These are phyloP conservation scores for Phymanthus crucifer DNA, from an alignment of 92 coral and sea anemone species.

Conservation along the genomic window DNA sequence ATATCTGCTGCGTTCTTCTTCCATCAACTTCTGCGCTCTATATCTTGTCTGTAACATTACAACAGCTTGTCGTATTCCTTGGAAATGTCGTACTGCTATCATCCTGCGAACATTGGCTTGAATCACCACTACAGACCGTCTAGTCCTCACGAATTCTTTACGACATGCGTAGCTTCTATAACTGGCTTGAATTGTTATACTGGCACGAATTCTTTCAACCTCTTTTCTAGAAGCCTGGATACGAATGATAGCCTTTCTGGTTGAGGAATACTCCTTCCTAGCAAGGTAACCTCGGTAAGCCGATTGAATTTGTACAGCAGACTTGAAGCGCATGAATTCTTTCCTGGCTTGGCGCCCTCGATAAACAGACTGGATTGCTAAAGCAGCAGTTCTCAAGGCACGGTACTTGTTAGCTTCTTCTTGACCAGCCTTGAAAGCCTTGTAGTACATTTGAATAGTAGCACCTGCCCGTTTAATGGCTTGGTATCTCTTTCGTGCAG, in stretches of 20 bases:
- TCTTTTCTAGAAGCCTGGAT: constrained; percentile 67
- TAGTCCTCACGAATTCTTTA: constrained; percentile 48
- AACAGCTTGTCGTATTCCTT: constrained; percentile 53
- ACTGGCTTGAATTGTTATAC: constrained; percentile 67
- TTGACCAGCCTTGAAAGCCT: constrained; percentile 46
- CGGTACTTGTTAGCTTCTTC: constrained; percentile 39
- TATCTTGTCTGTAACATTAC: constrained; percentile 59
- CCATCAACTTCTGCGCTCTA: constrained; percentile 67
- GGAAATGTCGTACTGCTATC: constrained; percentile 39
- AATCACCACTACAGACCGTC: constrained; percentile 48
- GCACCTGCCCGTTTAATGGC: constrained; percentile 43
- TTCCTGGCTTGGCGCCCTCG: constrained; percentile 62
- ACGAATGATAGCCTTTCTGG: constrained; percentile 38
- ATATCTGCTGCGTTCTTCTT: constrained; percentile 39
- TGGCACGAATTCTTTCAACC: constrained; percentile 54
- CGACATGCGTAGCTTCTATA: constrained; percentile 53
- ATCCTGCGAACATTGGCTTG: constrained; percentile 65
- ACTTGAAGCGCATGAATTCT: constrained; percentile 35
- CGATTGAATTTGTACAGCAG: constrained; percentile 68
- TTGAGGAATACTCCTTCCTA: constrained; percentile 45
- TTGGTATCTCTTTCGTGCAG: constrained; percentile 42
- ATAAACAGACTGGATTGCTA: constrained; percentile 55
- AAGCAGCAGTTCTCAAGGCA: constrained; percentile 32
- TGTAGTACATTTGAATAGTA: constrained; percentile 65
- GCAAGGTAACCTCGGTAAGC: constrained; percentile 63